Percentiles rank a stretch among this genome's conserved stretches.
Conservation (phyloP, 2,113 vertebrate species). For the Anolis carolinensis region DNA sequence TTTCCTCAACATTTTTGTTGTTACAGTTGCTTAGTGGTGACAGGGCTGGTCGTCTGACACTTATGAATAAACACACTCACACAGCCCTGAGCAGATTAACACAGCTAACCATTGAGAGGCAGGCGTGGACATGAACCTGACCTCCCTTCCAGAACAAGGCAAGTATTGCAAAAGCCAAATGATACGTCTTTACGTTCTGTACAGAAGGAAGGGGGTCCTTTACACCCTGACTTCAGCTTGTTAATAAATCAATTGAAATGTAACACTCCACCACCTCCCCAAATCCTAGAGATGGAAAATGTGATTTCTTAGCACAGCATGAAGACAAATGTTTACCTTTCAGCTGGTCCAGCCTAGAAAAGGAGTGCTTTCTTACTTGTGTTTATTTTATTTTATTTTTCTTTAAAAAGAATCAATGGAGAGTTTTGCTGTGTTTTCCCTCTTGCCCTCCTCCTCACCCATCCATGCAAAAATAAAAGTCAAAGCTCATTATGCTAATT, state of each 20-base stretch:
- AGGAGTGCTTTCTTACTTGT: conserved; percentile 59
- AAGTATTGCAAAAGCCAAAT: conserved; percentile 50
- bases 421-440: conserved; percentile 51
- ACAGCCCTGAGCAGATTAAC: conserved; percentile 43
- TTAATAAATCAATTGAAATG: conserved; percentile 54
- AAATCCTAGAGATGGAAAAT: conserved; percentile 62
- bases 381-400: conserved; percentile 64
- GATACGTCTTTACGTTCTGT: conserved; percentile 37
- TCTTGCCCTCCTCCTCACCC: conserved; percentile 16
- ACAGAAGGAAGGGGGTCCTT: conserved; percentile 44
- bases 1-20: conserved; percentile 26
- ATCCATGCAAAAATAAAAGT: conserved; percentile 58
- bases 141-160: conserved; percentile 42
- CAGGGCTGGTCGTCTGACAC: conserved; percentile 36
- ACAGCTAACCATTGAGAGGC: conserved; percentile 40
- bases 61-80: conserved; percentile 49
- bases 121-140: not conserved
- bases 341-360: conserved; percentile 49
- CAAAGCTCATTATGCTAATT: conserved; percentile 60
- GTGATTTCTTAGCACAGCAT: conserved; percentile 65
- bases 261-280: conserved; percentile 29
- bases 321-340: conserved; percentile 55
- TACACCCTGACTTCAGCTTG: conserved; percentile 36
- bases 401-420: conserved; percentile 53
- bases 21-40: not conserved